phyloP scores from a whole-genome alignment of 1,140 invertebrate genomes.

The Trachymyrmex cornetzi region DNA sequence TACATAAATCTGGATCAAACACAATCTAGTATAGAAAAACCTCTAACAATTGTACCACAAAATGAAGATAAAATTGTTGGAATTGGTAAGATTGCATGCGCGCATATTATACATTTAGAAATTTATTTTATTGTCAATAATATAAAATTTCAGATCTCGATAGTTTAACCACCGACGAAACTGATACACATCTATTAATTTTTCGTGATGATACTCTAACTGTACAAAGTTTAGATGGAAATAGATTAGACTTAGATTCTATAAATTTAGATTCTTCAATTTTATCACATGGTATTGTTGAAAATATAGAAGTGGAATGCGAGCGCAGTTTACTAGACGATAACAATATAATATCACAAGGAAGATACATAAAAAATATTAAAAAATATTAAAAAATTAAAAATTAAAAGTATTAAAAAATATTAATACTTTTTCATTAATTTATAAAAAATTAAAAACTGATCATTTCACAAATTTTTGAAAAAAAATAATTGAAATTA shows the following conservation, averaged over 20 bases:
- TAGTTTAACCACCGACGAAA: slow-evolving; percentile 79
- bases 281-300: slow-evolving; percentile 77
- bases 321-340: slow-evolving; percentile 79
- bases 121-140: neutral
- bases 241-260: slow-evolving; percentile 80
- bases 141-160: slow-evolving; percentile 80
- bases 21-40: slow-evolving; percentile 76
- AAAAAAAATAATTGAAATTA: neutral
- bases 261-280: slow-evolving; percentile 83
- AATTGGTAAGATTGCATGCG: slow-evolving; percentile 78
- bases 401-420: slow-evolving; percentile 20
- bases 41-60: slow-evolving; percentile 74
- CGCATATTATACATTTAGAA: neutral
- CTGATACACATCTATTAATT: slow-evolving; percentile 82
- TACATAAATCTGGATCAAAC: slow-evolving; percentile 88
- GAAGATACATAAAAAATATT: slow-evolving; percentile 47
- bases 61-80: slow-evolving; percentile 82
- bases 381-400: neutral
- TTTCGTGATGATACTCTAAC: slow-evolving; percentile 83
- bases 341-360: slow-evolving; percentile 81
- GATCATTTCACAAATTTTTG: neutral
- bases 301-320: slow-evolving; percentile 79
- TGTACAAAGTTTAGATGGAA: slow-evolving; percentile 79
- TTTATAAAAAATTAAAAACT: slow-evolving; percentile 4
- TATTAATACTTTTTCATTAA: neutral